phyloP scores from a whole-genome alignment of 2,888 invertebrate genomes.

The Abrostola tripartita region DNA sequence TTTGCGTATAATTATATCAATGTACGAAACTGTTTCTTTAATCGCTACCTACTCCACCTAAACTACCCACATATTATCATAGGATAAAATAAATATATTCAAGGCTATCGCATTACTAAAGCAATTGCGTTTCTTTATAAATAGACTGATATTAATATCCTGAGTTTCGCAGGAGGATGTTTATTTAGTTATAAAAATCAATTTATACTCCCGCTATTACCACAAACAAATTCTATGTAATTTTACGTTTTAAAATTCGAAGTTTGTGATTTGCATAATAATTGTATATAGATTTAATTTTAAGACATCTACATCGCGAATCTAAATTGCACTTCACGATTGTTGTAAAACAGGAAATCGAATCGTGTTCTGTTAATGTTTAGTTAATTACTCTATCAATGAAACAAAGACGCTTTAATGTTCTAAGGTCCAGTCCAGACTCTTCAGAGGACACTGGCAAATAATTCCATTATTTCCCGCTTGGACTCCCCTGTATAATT shows the following conservation, averaged over 20 bases:
- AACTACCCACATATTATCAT: slow-evolving; percentile 52
- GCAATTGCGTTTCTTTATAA: slow-evolving; percentile 41
- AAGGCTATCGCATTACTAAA: slow-evolving; percentile 52
- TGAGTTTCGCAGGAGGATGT: slow-evolving; percentile 52
- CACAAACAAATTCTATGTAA: slow-evolving; percentile 12
- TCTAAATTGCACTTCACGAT: slow-evolving; percentile 42
- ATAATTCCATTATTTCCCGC: slow-evolving; percentile 32
- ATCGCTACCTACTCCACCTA: slow-evolving; percentile 17
- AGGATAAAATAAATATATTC: slow-evolving; percentile 52
- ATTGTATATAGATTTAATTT: slow-evolving; percentile 49
- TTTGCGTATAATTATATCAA: too few relatives aligned
- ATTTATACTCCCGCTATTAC: slow-evolving; percentile 30
- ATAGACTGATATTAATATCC: slow-evolving; percentile 53
- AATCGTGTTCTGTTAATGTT: slow-evolving; percentile 32
- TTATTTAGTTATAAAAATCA: slow-evolving; percentile 43
- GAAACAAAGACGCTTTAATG: slow-evolving; percentile 35
- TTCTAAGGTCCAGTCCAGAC: slow-evolving; percentile 23
- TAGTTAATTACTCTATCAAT: slow-evolving; percentile 49
- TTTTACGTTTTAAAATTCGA: background rate
- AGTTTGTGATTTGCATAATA: slow-evolving; percentile 17
- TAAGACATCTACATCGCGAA: slow-evolving; percentile 36
- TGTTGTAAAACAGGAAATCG: slow-evolving; percentile 49
- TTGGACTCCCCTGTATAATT: slow-evolving; percentile 62
- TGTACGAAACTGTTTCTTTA: slow-evolving; percentile 13
- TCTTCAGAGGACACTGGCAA: slow-evolving; percentile 16